phyloP scores from a whole-genome alignment of 2,113 vertebrate species.

The Heterocephalus glaber region DNA sequence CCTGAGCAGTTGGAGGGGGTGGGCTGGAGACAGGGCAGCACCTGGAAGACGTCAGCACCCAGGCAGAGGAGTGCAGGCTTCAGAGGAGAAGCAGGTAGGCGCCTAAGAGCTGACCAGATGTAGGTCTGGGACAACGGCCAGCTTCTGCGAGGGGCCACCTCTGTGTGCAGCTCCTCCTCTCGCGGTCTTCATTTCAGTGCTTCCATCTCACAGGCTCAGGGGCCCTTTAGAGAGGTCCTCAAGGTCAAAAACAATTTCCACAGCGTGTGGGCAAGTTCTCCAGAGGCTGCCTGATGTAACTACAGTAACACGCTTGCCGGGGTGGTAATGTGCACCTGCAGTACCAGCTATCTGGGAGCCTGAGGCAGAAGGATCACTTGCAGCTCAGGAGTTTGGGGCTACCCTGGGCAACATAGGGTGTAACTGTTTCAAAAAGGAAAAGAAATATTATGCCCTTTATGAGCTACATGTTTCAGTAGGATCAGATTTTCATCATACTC shows the following conservation, averaged over 20 bases:
- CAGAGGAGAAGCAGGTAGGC: background rate
- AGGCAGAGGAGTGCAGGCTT: background rate
- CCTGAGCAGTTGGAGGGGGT: background rate
- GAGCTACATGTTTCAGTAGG: background rate
- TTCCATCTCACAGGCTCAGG: background rate
- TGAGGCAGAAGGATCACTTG: background rate
- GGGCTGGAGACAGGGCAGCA: background rate
- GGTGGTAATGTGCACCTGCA: too few relatives aligned
- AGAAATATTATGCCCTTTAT: background rate
- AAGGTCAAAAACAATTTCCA: background rate
- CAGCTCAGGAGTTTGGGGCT: background rate
- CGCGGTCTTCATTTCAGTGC: rapidly evolving
- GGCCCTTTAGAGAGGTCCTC: background rate
- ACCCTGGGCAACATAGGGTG: background rate
- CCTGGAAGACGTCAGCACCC: rapidly evolving
- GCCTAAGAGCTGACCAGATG: background rate
- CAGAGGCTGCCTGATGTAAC: background rate
- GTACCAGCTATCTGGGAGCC: background rate
- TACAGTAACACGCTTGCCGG: background rate
- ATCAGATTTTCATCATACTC: background rate
- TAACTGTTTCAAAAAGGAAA: background rate
- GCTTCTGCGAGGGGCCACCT: too few relatives aligned
- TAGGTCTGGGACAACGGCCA: background rate
- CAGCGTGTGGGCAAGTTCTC: background rate
- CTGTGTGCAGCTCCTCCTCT: background rate